Base-by-base conservation (phyloP, 1,140 invertebrate species). In the Brachionus asplanchnoidis region DNA sequence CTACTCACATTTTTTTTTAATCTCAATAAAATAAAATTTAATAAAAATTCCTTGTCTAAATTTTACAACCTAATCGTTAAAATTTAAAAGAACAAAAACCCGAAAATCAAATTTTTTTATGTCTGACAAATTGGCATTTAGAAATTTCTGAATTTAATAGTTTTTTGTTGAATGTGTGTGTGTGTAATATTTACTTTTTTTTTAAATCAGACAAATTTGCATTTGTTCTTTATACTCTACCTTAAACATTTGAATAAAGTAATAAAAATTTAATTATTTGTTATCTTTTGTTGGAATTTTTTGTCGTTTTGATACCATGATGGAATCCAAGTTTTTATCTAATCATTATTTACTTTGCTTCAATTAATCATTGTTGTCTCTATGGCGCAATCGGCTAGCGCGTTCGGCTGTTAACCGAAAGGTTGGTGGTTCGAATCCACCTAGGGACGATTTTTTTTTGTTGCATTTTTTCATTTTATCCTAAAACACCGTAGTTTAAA, bases 141-240 rank as follows among this genome's bases (percentile, higher is more conserved):
- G 32, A 68, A 36, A 7, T 36, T 36, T 36, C 6, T 36, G 26
- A 36, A 36, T 36, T 36, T 36, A 36, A 36, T 36, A 0, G 32
- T 36, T 36, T 36, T 36, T 36, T 36, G 32, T 36, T 36, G 32
- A 36, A 36, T 36, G 17, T 20, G 20, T 60, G 66, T 68, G 26
- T 68, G 66, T 66, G 60, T 66, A 23, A 68, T 68, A 68, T 68
- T 68, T 68, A 14, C 66, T 40, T 8, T 17, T 65, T 20, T 65
- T 23, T 12, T n/a, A 68, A 68, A 68, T 23, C 66, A 68, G 66
- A 68, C 66, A 68, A 68, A 68, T 68, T 68, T 68, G 66, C 66
- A 68, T 68, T 68, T 68, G 66, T 68, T 68, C 66, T 68, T 68
- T 68, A n/a, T 32, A 8, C n/a, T 68, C 32, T 68, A 68, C 66